A percentile compares a stretch with the other conserved stretches of the same genome.
phyloP scores from a whole-genome alignment of 64 coral and sea anemone genomes.

The Stichodactyla helianthus region DNA sequence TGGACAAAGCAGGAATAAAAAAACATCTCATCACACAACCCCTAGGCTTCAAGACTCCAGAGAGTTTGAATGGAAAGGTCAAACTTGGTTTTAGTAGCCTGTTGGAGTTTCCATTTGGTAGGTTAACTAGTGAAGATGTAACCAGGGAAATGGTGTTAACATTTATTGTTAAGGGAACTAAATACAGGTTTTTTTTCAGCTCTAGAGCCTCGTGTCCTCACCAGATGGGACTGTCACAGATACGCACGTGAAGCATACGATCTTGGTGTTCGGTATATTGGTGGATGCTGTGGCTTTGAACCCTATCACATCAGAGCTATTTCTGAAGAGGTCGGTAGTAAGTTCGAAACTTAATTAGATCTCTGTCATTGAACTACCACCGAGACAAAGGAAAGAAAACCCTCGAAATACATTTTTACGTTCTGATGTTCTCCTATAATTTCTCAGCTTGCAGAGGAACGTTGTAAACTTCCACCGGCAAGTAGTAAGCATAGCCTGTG shows the following conservation, averaged over 20 bases:
- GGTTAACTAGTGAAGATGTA: background rate
- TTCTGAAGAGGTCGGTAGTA: conserved; percentile 11
- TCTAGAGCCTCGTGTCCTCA: conserved; percentile 7
- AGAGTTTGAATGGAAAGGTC: background rate
- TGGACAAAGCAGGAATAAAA: conserved; percentile 63
- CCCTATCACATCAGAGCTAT: conserved; percentile 18
- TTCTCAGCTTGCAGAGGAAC: conserved; percentile 17
- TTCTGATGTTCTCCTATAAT: background rate
- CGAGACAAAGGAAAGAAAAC: background rate
- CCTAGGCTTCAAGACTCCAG: conserved; percentile 49
- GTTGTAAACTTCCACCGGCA: conserved; percentile 17
- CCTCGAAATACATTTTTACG: background rate
- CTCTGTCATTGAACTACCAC: no score
- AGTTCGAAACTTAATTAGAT: background rate
- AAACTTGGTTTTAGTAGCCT: conserved; percentile 21
- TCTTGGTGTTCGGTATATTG: conserved; percentile 18
- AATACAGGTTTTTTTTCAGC: background rate
- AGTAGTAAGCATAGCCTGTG: conserved; percentile 35
- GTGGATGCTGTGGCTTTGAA: conserved; percentile 1
- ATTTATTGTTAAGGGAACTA: no score
- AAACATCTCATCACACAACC: conserved; percentile 53
- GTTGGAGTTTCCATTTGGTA: conserved; percentile 61
- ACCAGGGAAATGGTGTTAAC: no score
- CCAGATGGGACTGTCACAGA: conserved; percentile 10
- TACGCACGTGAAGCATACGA: conserved; percentile 22